phyloP scores from a whole-genome alignment of 1,140 invertebrate species.

The Danaus plexippus region DNA sequence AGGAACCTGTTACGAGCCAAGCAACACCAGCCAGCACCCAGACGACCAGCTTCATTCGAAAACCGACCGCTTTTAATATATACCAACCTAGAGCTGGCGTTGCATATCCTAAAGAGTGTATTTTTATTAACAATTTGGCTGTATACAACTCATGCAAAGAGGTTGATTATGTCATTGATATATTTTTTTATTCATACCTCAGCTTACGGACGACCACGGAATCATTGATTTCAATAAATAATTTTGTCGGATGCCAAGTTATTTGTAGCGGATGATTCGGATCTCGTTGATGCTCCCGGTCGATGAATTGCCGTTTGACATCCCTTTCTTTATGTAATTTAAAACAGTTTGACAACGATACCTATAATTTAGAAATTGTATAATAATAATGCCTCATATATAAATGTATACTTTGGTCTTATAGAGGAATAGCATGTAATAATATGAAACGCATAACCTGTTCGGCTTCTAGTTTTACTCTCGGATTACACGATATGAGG shows the following conservation, averaged over 20 bases:
- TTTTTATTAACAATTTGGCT: neutral
- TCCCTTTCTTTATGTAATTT: too few species aligned
- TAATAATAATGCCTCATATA: too few species aligned
- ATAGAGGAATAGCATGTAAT: too few species aligned
- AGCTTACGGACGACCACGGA: conserved; percentile 12
- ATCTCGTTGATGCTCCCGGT: too few species aligned
- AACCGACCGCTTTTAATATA: conserved; percentile 41
- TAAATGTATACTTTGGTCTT: too few species aligned
- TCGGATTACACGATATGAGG: conserved; percentile 30
- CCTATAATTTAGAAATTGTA: too few species aligned
- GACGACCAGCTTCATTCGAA: conserved; percentile 35
- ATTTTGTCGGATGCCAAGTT: neutral
- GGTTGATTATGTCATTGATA: conserved; percentile 2
- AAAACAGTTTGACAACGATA: too few species aligned
- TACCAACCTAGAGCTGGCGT: conserved; percentile 30
- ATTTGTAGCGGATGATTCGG: too few species aligned
- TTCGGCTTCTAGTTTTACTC: conserved; percentile 27
- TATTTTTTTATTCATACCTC: conserved; percentile 7
- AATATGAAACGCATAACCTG: conserved; percentile 14
- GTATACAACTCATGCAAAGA: neutral
- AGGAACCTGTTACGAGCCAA: conserved; percentile 39
- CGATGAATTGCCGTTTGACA: too few species aligned
- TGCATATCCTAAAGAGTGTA: conserved; percentile 34
- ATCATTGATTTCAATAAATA: conserved; percentile 12
- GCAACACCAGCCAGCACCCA: conserved; percentile 40